Base-by-base conservation (phyloP, 1,140 invertebrate genomes). In the Tenebrio molitor region DNA sequence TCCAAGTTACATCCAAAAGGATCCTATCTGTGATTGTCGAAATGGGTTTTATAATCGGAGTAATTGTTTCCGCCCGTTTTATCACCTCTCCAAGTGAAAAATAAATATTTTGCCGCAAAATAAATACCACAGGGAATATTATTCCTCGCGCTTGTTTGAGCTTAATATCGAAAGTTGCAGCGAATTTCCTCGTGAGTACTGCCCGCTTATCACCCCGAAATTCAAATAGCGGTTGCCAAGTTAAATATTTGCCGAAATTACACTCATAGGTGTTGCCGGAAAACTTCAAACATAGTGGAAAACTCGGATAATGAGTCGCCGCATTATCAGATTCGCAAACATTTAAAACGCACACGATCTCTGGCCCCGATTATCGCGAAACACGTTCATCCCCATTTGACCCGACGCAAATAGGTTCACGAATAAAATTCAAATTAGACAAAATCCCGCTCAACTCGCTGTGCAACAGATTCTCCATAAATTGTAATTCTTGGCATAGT, bases 21-120 rank as follows among this genome's bases (percentile, higher is more conserved):
- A 58, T 29, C 50, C 23, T 58, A 58, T 58, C 50, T 50, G 50
- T 29, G 23, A 29, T 58, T 58, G 50, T 58, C 50, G 50, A 58
- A 58, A 25, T 58, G 23, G 50, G 50, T 58, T 58, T 58, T 33
- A 58, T 58, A 58, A 58, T 58, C 50, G 15, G 50, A 58, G 23
- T 58, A 58, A 58, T 58, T 29, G 23, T 58, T 58, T 58, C 23
- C 23, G 4, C 21, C 5, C 19, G 19, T 25, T 53, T 53, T 53
- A 53, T 53, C 21, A 53, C 23, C 50, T 58, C 23, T 33, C 12
- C 21, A 14, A 29, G 23, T 58, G 23, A 58, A 58, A 58, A 58
- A 58, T 58, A 58, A 58, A 58, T 58, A 50, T 50, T 50, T 50
- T 50, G 44, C 44, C 19, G 12, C 16, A 17, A 50, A 21, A 50